A percentile compares a stretch with the other conserved stretches of the same genome.
Evolutionary conservation across 2,797 vertebrate species (phyloP).

Genomic region (Pangasius djambal): DNA sequence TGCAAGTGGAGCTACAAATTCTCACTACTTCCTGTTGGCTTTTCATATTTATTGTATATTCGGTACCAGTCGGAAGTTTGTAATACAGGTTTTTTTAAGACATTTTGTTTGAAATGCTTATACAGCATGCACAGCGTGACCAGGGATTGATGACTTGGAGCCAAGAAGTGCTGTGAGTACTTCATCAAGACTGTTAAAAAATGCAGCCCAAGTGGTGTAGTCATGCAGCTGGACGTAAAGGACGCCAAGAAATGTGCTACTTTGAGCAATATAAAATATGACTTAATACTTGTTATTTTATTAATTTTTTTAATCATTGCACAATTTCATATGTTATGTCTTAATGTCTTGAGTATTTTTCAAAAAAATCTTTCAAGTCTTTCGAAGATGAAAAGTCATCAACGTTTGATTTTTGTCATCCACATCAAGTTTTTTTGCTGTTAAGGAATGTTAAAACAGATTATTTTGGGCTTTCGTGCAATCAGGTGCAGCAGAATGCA

Average conservation of each 20-base stretch:
- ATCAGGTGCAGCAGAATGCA: neutral
- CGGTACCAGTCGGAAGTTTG: neutral
- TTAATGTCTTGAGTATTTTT: too few relatives aligned
- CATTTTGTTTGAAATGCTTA: neutral
- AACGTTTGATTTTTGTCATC: too few relatives aligned
- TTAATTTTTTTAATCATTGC: neutral
- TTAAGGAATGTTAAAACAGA: neutral
- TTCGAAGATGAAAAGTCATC: neutral
- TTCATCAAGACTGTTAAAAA: neutral
- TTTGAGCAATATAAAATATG: neutral
- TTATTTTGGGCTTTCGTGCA: neutral
- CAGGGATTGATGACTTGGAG: neutral
- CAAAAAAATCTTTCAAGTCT: neutral
- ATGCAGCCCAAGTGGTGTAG: neutral
- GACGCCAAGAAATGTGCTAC: neutral
- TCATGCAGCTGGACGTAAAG: neutral
- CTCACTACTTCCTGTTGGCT: neutral
- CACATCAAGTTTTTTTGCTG: neutral
- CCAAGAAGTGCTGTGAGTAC: slow-evolving; percentile 15
- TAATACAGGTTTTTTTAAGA: neutral
- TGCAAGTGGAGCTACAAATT: neutral
- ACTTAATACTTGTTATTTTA: neutral
- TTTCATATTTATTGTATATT: neutral
- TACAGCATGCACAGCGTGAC: neutral
- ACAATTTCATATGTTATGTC: neutral